A percentile compares a stretch with the other conserved stretches of the same genome.
Conservation (phyloP, 2,113 vertebrate genomes). For the Phaethornis superciliosus region DNA sequence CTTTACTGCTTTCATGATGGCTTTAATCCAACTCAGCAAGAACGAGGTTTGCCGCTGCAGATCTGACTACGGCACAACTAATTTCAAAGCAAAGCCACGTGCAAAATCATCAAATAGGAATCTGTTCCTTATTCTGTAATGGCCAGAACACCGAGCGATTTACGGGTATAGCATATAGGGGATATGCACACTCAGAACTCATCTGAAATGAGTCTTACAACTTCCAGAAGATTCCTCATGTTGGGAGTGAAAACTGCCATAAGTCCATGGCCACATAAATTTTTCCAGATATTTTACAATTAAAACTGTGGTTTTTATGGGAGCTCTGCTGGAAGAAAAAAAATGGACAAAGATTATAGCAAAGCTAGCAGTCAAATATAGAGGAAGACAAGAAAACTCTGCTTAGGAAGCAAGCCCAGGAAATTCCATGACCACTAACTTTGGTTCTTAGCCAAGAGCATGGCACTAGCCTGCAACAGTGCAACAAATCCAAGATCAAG, state of each 20-base stretch:
- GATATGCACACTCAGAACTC: neutral
- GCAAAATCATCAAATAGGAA: slow-evolving; percentile 10
- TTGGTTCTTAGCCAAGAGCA: neutral
- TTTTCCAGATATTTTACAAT: neutral
- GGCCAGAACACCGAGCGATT: neutral
- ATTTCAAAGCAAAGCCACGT: neutral
- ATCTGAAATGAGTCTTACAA: neutral
- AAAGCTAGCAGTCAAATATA: neutral
- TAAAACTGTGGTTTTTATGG: neutral
- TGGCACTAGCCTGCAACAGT: neutral
- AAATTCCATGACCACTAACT: neutral
- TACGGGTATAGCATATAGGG: neutral
- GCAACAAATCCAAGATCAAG: neutral
- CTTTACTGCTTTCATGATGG: neutral
- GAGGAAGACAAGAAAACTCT: neutral
- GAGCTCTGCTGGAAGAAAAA: neutral
- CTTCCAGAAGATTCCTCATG: neutral
- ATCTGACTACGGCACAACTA: neutral
- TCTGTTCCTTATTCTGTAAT: neutral
- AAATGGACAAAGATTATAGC: neutral
- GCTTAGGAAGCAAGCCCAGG: neutral
- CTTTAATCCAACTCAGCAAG: neutral
- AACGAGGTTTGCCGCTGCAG: neutral
- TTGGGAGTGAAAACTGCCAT: neutral
- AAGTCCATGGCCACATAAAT: neutral